phyloP scores from a whole-genome alignment of 2,797 vertebrate genomes.

The Mormyrus proboscirostris region DNA sequence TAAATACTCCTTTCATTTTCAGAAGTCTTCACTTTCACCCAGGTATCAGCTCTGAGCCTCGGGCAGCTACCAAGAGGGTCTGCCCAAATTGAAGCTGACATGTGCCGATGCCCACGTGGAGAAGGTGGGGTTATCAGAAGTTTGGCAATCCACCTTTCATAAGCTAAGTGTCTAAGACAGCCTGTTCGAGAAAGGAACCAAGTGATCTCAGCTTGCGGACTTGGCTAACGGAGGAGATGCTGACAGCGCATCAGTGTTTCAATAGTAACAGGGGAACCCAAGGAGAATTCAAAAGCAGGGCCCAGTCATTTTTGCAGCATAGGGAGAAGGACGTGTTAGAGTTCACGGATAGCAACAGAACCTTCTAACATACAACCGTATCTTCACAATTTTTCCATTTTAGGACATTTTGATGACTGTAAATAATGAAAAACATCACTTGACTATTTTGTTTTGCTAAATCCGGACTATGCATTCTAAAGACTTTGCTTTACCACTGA shows the following conservation, averaged over 20 bases:
- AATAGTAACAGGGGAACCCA: not conserved
- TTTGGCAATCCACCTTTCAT: not conserved
- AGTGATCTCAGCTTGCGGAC: not conserved
- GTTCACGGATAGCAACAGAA: not conserved
- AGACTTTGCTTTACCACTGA: not conserved
- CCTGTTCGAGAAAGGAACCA: not conserved
- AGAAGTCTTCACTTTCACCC: not conserved
- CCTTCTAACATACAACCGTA: not conserved
- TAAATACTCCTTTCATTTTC: not conserved
- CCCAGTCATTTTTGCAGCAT: not conserved
- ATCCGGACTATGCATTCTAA: not conserved
- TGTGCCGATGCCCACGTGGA: not conserved
- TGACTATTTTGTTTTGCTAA: not conserved
- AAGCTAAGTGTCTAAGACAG: constrained; percentile 11
- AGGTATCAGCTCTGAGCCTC: not conserved
- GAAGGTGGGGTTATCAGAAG: not conserved
- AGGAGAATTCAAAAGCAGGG: not conserved
- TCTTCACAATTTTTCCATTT: not conserved
- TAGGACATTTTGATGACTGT: not conserved
- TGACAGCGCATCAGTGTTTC: not conserved
- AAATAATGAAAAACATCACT: not conserved
- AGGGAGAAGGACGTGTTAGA: not conserved
- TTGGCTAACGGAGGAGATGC: not conserved
- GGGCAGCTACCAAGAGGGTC: not conserved
- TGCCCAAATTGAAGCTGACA: constrained; percentile 12